phyloP scores from a whole-genome alignment of 2,888 invertebrate genomes.

The Acronicta alni region DNA sequence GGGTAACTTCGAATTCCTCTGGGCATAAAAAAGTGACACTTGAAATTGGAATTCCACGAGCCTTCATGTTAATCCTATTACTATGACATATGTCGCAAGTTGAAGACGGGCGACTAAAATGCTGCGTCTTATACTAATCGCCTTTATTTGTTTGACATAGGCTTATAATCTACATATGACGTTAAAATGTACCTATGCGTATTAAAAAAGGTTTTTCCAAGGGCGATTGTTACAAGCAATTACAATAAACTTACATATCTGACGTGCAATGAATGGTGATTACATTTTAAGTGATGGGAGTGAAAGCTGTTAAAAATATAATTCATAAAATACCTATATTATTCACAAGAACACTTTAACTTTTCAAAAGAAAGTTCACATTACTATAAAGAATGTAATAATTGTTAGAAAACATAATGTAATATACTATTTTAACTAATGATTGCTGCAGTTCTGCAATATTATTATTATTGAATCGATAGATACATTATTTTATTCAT shows the following conservation, averaged over 20 bases:
- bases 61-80: conserved; percentile 80
- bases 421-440: too few relatives aligned
- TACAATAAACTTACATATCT: conserved; percentile 3
- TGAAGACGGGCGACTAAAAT: conserved; percentile 56
- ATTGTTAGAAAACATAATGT: not conserved
- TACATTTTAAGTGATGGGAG: conserved; percentile 6
- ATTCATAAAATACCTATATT: conserved; percentile 18
- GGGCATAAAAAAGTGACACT: conserved; percentile 58
- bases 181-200: conserved; percentile 26
- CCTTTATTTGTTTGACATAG: conserved; percentile 57
- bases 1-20: conserved; percentile 60
- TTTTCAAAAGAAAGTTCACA: conserved; percentile 7
- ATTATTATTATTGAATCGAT: too few relatives aligned
- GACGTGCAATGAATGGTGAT: conserved; percentile 10
- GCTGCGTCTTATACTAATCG: conserved; percentile 63
- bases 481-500: too few relatives aligned
- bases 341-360: conserved; percentile 15
- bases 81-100: conserved; percentile 69
- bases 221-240: conserved; percentile 13
- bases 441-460: not conserved
- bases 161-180: conserved; percentile 50
- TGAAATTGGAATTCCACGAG: conserved; percentile 64
- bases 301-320: conserved; percentile 4
- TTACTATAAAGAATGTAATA: not conserved
- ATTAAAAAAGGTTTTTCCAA: conserved; percentile 8